Conservation (phyloP, 2,888 invertebrate species). For the Amiota communis region DNA sequence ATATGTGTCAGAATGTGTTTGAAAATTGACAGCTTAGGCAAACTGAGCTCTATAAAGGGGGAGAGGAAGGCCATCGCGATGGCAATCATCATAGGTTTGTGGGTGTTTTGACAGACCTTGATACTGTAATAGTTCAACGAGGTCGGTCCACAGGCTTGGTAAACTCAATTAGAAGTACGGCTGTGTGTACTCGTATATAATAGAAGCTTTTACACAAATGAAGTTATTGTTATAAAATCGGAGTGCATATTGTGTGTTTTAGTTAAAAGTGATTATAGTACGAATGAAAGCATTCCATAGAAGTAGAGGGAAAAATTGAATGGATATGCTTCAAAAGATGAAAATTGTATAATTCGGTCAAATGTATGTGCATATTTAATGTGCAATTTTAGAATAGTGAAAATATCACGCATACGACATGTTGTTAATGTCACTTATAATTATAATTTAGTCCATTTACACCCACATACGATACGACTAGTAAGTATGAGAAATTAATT, state of each 20-base stretch:
- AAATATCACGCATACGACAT: no score
- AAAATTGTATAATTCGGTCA: no score
- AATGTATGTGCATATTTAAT: no score
- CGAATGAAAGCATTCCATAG: no score
- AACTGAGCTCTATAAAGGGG: neutral
- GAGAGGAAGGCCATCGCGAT: neutral
- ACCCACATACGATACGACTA: neutral
- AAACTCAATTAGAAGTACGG: conserved; percentile 10
- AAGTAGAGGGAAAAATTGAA: no score
- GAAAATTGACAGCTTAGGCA: conserved; percentile 3
- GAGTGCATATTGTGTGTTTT: neutral
- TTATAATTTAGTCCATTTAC: no score
- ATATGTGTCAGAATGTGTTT: neutral
- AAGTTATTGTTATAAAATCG: conserved; percentile 22
- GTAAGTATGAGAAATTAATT: neutral
- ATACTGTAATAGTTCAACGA: no score
- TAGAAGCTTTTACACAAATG: conserved; percentile 24
- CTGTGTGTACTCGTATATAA: neutral
- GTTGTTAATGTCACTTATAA: no score
- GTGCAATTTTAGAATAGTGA: no score
- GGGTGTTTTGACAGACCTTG: neutral
- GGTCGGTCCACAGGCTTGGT: neutral
- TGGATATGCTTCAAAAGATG: no score
- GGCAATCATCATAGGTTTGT: neutral
- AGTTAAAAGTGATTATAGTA: no score